Conservation (phyloP, 2,888 invertebrate genomes). For the Eilema griseolum region DNA sequence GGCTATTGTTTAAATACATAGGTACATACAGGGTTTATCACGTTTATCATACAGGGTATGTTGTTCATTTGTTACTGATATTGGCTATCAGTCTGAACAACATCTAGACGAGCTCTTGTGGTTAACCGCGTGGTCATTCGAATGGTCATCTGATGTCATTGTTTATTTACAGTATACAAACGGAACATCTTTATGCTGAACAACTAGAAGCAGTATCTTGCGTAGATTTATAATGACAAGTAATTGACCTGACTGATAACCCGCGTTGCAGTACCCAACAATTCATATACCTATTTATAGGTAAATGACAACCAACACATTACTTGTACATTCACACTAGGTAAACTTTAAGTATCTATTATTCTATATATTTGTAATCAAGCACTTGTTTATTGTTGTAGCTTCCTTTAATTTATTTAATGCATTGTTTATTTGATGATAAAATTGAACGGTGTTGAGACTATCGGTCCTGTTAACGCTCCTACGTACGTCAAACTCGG, state of each 20-base stretch:
- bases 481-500: conserved; percentile 23
- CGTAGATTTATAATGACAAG: conserved; percentile 43
- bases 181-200: conserved; percentile 28
- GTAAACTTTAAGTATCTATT: background rate
- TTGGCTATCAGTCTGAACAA: conserved; percentile 10
- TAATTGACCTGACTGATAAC: conserved; percentile 48
- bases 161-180: conserved; percentile 37
- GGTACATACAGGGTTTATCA: too few species aligned
- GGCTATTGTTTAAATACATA: too few species aligned
- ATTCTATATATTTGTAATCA: conserved; percentile 7
- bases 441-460: background rate
- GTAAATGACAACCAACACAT: conserved; percentile 22
- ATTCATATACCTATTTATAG: conserved; percentile 31
- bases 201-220: conserved; percentile 26
- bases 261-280: conserved; percentile 27
- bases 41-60: background rate
- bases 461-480: background rate
- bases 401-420: background rate
- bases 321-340: conserved; percentile 6
- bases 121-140: conserved; percentile 29
- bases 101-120: conserved; percentile 29
- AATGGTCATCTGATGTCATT: conserved; percentile 31
- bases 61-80: conserved; percentile 19
- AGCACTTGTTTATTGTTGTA: background rate
- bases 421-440: conserved; percentile 2